Conservation (phyloP, 2,113 vertebrate species). For the Piliocolobus tephrosceles region DNA sequence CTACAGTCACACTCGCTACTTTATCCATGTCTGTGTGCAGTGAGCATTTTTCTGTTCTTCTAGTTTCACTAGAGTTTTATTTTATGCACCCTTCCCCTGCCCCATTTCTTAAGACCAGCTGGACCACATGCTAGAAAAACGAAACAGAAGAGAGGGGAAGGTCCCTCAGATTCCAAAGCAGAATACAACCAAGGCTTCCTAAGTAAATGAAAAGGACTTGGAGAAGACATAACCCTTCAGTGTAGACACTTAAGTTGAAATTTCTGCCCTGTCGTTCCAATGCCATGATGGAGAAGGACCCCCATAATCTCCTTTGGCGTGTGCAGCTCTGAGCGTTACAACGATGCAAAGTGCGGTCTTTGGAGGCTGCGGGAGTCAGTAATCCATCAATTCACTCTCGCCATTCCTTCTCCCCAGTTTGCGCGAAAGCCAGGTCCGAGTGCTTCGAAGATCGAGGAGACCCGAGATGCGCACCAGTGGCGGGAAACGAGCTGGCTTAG, state of each 20-base stretch:
- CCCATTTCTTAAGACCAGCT: not conserved
- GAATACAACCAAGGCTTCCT: not conserved
- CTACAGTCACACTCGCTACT: not conserved
- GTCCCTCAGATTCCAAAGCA: not conserved
- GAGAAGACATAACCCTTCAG: not conserved
- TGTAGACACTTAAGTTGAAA: not conserved
- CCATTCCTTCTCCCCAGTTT: not conserved
- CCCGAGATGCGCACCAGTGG: not conserved
- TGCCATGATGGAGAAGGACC: not conserved
- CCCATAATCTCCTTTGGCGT: accelerated
- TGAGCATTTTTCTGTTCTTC: not conserved
- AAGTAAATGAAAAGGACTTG: not conserved
- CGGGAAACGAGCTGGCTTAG: not conserved
- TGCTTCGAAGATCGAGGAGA: not conserved
- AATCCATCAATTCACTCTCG: not conserved
- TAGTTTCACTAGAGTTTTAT: not conserved
- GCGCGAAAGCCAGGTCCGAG: not conserved
- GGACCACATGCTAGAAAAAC: not conserved
- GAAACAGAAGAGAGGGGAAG: not conserved
- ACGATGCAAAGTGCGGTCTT: not conserved
- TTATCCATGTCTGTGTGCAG: not conserved
- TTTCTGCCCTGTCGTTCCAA: no score
- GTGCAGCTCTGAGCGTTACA: not conserved
- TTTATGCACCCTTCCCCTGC: not conserved
- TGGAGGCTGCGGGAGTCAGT: not conserved